Conservation (phyloP, 2,113 vertebrate genomes). For the Ictalurus punctatus region DNA sequence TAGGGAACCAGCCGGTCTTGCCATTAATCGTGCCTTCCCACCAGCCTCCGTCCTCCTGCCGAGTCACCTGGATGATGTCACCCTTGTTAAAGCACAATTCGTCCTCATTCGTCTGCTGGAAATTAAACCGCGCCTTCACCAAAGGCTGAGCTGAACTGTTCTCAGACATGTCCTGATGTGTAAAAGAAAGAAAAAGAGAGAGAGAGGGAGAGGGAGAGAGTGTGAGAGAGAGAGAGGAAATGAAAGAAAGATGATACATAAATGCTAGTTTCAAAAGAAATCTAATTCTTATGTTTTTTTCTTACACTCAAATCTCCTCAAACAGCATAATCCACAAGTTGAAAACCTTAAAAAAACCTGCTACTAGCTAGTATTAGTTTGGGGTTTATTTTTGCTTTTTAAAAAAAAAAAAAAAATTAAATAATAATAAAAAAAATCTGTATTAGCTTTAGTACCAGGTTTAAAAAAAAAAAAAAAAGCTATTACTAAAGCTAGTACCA, state of each 20-base stretch:
- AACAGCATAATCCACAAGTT: neutral
- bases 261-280: neutral
- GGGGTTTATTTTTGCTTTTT: too few species aligned
- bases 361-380: neutral
- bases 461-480: too few species aligned
- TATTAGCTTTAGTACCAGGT: too few species aligned
- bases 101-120: slow-evolving; percentile 96
- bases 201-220: neutral
- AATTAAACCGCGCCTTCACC: slow-evolving; percentile 91
- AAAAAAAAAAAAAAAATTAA: too few species aligned
- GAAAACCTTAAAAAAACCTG: neutral
- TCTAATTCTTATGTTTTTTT: neutral
- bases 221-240: neutral
- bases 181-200: slow-evolving; percentile 22
- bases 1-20: slow-evolving; percentile 94
- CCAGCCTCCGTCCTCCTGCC: slow-evolving; percentile 97
- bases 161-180: slow-evolving; percentile 92
- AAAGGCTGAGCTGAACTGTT: slow-evolving; percentile 82
- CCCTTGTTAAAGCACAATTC: slow-evolving; percentile 94
- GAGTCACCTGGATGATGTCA: slow-evolving; percentile 89
- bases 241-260: neutral
- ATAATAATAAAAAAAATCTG: too few species aligned
- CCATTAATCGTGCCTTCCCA: slow-evolving; percentile 91
- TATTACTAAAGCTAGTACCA: too few species aligned
- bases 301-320: neutral